A percentile compares a stretch with the other conserved stretches of the same genome.
phyloP scores from a whole-genome alignment of 2,797 vertebrate genomes.

The Coccyzus lansbergi region DNA sequence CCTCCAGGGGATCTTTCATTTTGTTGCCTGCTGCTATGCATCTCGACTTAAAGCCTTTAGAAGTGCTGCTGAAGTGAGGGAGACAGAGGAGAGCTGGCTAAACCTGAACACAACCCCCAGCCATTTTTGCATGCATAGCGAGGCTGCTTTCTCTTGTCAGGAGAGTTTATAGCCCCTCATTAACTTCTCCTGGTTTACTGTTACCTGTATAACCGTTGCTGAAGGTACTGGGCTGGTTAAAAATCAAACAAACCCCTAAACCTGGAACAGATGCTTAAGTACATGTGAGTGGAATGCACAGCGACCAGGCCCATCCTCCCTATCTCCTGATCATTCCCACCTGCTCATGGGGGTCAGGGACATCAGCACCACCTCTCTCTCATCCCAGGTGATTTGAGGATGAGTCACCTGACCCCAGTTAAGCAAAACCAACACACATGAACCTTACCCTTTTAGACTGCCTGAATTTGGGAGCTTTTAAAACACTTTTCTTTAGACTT shows the following conservation, averaged over 20 bases:
- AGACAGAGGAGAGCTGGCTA: neutral
- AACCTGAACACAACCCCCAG: neutral
- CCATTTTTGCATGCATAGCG: neutral
- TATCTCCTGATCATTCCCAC: neutral
- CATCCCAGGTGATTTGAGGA: neutral
- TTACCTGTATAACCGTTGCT: neutral
- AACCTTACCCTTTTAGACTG: neutral
- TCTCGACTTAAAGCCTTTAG: conserved; percentile 6
- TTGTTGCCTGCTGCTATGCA: neutral
- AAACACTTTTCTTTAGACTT: neutral
- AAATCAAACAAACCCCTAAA: neutral
- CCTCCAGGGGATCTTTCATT: conserved; percentile 1
- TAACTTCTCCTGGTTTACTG: neutral
- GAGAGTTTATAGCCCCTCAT: neutral
- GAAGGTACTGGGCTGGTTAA: neutral
- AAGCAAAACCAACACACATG: neutral
- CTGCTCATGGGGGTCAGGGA: neutral
- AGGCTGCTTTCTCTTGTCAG: conserved; percentile 1
- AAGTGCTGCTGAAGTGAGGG: neutral
- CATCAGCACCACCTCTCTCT: fast-evolving
- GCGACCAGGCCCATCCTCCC: neutral
- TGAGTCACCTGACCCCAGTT: neutral
- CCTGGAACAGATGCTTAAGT: neutral
- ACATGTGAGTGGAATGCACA: fast-evolving
- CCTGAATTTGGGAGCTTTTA: neutral